Evolutionary conservation across 2,797 vertebrate species (phyloP), one percentile per base, ranked within the genome.

Genomic region (Acanthurus leucopareius): DNA sequence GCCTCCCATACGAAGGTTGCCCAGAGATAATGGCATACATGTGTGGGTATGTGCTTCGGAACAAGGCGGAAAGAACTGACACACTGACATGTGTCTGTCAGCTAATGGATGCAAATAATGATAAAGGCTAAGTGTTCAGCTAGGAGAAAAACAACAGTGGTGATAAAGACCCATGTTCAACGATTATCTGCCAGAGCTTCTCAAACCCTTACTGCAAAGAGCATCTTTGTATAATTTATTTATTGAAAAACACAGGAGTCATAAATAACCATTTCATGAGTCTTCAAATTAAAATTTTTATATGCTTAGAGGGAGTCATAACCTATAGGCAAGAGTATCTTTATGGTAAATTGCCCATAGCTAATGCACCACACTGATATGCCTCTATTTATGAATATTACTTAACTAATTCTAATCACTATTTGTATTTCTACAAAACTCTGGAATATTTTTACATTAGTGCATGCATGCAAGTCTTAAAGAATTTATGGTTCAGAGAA

Each of bases 141-240:
- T 8, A 52, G 60, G 49, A 61, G 68, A 77, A 57, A 71, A 74
- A 66, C 54, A 73, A 48, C 45, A 69, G 25, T 51, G 19, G 70
- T 65, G 64, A 88, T 72, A 62, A 82, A 80, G 54, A 80, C 10
- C 40, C 40, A 59, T 9, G 69, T 60, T 85, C 69, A 58, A 85
- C 82, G 63, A 79, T 88, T 76, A 69, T 73, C 62, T 61, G 59
- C 44, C 73, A 73, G 38, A 79, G 63, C 49, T 69, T 88, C 85
- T 72, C 20, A 74, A 82, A 73, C 28, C 79, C 76, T 89, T 77
- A 77, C 71, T 78, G 40, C 72, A 53, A 72, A 76, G 52, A 79
- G 13, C 65, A 69, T 79, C 32, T 80, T 52, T 82, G 66, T 64
- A 35, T 86, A 84, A 84, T 89, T 65, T 91, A 86, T 91, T 77